Base-by-base conservation (phyloP, 2,797 vertebrate species). In the Bradypus variegatus region DNA sequence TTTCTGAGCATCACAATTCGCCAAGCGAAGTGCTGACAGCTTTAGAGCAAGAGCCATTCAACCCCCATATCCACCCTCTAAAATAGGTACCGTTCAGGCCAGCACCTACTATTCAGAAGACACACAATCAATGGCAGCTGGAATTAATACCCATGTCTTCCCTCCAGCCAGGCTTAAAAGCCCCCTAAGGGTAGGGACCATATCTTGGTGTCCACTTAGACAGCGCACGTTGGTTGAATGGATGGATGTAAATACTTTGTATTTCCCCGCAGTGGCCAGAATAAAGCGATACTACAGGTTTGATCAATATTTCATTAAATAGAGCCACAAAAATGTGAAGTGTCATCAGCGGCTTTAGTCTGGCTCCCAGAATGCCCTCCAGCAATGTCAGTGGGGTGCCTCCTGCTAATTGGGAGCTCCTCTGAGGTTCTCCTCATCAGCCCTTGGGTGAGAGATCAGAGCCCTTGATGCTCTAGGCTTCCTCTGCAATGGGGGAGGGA, bases 271-370 rank as follows among this genome's bases (percentile, higher is more conserved):
- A 0, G 23, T 41, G 72, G 73, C 72, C 72, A 21, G 29, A 84
- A 76, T 31, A 62, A 67, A 87, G 33, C 53, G 77, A 84, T 21
- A 48, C 69, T 62, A 89, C 1, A 1, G 62, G 45, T 89, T 67
- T 38, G 50, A 93, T 93, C 41, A 91, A 89, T 90, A 94, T 90
- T 85, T 89, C 86, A 95, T 93, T 90, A 91, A 60, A 48, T 58
- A 55, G 89, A 93, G 48, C 89, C 91, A 89, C 81, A 88, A 53
- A 80, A 91, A 86, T 27, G 60, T 58, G 38, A 89, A 72, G 60
- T 67, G 72, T 83, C 80, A 70, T 73, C 36, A 29, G 86, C 79
- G 79, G 89, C 41, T 91, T 90, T 77, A 45, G n/a, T 75, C 73
- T 72, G 86, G 92, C 82, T 41, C 83, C 48, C 62, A 53, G 76